Evolutionary conservation across 1,140 invertebrate genomes (phyloP).

Genomic region (Mizuhopecten yessoensis): DNA sequence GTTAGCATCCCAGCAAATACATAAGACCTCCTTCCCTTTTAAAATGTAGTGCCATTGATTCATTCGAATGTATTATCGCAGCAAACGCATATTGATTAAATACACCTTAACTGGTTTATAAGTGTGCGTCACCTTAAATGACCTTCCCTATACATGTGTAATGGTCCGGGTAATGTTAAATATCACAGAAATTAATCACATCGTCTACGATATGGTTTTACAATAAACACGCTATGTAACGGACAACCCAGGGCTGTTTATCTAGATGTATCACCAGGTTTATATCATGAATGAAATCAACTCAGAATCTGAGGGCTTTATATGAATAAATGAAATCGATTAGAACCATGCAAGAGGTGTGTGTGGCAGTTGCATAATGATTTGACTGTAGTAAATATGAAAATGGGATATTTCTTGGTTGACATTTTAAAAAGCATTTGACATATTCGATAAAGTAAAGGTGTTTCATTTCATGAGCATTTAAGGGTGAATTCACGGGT

Average conservation of each 20-base stretch:
- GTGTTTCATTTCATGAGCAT: background rate
- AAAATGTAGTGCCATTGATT: background rate
- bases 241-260: background rate
- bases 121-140: constrained; percentile 8
- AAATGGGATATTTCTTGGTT: background rate
- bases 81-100: background rate
- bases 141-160: background rate
- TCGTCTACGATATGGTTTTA: background rate
- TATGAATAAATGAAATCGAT: background rate
- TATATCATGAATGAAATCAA: background rate
- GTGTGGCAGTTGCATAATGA: background rate
- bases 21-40: no score
- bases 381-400: background rate
- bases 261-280: background rate
- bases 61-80: background rate
- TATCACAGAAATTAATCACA: background rate
- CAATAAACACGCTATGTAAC: background rate
- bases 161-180: background rate
- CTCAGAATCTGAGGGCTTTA: background rate
- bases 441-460: background rate
- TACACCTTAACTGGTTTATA: background rate
- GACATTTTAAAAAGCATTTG: background rate
- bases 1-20: no score
- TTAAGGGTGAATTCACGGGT: no score
- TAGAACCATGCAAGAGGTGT: background rate